Evolutionary conservation across 2,113 vertebrate genomes (phyloP), one percentile per base, ranked within the genome.

Genomic region (Micromys minutus): DNA sequence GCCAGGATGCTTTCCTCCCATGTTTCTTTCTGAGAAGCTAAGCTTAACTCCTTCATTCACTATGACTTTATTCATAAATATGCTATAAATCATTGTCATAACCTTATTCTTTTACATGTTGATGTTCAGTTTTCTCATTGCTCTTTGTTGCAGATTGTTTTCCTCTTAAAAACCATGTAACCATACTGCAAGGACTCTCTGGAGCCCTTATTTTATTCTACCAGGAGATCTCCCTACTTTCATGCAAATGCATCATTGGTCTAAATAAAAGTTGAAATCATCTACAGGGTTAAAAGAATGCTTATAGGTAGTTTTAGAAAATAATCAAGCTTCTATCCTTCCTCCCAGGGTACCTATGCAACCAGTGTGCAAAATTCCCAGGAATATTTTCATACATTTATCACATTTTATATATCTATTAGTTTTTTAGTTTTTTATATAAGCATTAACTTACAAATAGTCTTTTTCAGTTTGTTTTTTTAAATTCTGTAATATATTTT

Each of bases 401-500:
- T n/a, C 13, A 39, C 5, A 16, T 77, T 88, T n/a, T 75, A 75
- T 50, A 3, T 52, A 80, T 11, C 26, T 11, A 74, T 67, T 76
- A 71, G 26, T 15, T 71, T 91, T 90, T 83, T 87, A 74, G 24
- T 21, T 34, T 94, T 94, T 69, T 80, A 72, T 5, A 88, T 36
- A 89, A 84, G 85, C n/a, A 42, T 29, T 59, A 79, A 36, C 15
- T 84, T 72, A 79, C 17, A 84, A 85, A 61, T 57, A 3, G 50
- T 1, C 65, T 55, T 67, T 76, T 77, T 59, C 4, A 55, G 3
- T 50, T 91, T 74, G 39, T n/a, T 26, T 83, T 79, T 85, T 89
- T 84, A 13, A 50, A 47, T 72, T 94, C 19, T 67, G n/a, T 15
- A 75, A 47, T 47, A 6, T 47, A 81, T 91, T 86, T 91, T 97